Conservation (phyloP, 1,140 invertebrate species). For the Lepidurus apus region DNA sequence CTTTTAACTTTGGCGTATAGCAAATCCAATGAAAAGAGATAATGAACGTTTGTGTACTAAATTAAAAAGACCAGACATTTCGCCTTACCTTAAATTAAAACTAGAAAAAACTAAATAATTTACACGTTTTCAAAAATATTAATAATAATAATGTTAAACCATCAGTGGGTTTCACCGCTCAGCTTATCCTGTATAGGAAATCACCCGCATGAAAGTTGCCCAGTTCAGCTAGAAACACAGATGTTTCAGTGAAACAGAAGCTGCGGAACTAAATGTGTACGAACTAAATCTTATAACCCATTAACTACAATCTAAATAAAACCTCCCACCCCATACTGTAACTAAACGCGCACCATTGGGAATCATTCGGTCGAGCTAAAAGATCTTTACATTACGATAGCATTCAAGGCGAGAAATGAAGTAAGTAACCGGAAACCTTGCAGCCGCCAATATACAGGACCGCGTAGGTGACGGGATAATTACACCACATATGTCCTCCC, state of each 20-base stretch:
- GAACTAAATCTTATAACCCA: slow-evolving; percentile 3
- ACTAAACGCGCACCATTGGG: slow-evolving; percentile 12
- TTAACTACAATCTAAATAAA: not conserved
- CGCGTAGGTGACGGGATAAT: slow-evolving; percentile 9
- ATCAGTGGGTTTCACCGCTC: too few species aligned
- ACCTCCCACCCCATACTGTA: not conserved
- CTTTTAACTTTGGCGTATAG: not conserved
- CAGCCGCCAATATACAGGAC: not conserved
- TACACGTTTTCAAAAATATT: too few species aligned
- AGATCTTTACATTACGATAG: not conserved
- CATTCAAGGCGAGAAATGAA: not conserved
- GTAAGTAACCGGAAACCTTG: slow-evolving; percentile 14
- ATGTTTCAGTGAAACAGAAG: not conserved
- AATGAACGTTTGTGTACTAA: slow-evolving; percentile 4
- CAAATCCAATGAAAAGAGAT: not conserved
- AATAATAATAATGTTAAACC: too few species aligned
- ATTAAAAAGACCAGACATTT: not conserved
- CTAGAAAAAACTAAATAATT: not conserved
- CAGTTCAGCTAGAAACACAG: not conserved
- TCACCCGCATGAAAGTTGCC: not conserved
- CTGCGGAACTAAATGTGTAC: not conserved
- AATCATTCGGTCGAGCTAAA: not conserved
- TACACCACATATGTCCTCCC: slow-evolving; percentile 6
- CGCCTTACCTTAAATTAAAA: not conserved
- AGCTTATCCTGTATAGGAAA: too few species aligned